Evolutionary conservation across 2,113 vertebrate genomes (phyloP).

Genomic region (Syrmaticus mikado): DNA sequence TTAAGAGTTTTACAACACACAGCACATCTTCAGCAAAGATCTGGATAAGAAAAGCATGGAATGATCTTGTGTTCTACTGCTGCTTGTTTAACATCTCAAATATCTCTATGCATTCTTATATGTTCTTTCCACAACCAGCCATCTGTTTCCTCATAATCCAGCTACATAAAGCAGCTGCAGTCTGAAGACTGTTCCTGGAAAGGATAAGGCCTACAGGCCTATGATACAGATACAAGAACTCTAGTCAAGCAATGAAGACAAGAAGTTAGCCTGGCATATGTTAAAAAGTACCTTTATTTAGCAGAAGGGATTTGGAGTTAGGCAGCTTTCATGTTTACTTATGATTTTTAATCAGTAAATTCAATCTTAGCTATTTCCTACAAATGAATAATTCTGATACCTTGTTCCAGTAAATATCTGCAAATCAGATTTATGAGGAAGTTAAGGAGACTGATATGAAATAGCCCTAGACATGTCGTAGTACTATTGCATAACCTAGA

Average conservation of each 20-base stretch:
- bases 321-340: neutral
- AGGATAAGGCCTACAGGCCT: constrained; percentile 7
- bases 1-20: constrained; percentile 49
- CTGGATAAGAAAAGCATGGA: neutral
- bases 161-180: neutral
- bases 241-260: neutral
- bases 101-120: constrained; percentile 11
- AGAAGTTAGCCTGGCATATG: neutral
- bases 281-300: neutral
- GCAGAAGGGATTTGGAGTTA: neutral
- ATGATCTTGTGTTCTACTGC: neutral
- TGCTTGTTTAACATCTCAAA: too few relatives aligned
- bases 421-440: neutral
- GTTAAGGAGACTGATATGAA: neutral
- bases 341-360: neutral
- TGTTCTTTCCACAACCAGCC: neutral
- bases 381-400: neutral
- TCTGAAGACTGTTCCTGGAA: constrained; percentile 6
- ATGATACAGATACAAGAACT: neutral
- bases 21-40: constrained; percentile 6
- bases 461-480: neutral
- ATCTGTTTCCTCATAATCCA: constrained; percentile 29
- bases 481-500: neutral
- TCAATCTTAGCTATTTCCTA: neutral
- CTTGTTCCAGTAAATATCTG: neutral